Evolutionary conservation across 2,113 vertebrate genomes (phyloP).

Genomic region (Rostratula benghalensis): DNA sequence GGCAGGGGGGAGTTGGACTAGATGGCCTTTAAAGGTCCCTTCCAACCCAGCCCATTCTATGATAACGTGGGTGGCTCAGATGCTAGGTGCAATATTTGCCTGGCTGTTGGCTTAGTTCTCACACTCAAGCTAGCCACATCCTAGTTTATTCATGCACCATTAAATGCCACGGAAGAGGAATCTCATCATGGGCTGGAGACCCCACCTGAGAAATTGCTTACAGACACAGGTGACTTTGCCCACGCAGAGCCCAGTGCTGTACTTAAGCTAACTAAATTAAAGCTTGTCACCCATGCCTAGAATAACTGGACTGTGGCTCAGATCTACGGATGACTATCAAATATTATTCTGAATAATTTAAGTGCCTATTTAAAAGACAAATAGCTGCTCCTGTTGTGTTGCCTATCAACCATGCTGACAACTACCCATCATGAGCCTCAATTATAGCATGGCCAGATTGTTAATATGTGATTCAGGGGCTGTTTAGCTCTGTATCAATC

Average conservation of each 20-base stretch:
- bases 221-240: neutral
- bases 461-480: conserved; percentile 5
- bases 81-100: neutral
- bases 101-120: neutral
- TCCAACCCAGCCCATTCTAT: neutral
- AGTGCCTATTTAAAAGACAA: conserved; percentile 16
- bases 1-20: neutral
- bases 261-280: neutral
- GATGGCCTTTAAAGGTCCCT: neutral
- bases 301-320: conserved; percentile 10
- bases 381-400: neutral
- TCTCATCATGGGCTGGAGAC: neutral
- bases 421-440: neutral
- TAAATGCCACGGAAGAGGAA: neutral
- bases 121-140: neutral
- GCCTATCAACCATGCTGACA: neutral
- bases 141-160: neutral
- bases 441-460: conserved; percentile 12
- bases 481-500: conserved; percentile 41
- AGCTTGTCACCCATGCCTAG: neutral
- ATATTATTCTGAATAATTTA: conserved; percentile 29
- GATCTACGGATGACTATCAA: neutral
- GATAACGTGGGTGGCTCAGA: neutral
- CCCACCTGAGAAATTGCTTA: neutral
- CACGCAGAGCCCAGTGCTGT: neutral